A percentile compares a stretch with the other conserved stretches of the same genome.
Conservation (phyloP, 1,140 invertebrate genomes). For the Coptotermes formosanus region DNA sequence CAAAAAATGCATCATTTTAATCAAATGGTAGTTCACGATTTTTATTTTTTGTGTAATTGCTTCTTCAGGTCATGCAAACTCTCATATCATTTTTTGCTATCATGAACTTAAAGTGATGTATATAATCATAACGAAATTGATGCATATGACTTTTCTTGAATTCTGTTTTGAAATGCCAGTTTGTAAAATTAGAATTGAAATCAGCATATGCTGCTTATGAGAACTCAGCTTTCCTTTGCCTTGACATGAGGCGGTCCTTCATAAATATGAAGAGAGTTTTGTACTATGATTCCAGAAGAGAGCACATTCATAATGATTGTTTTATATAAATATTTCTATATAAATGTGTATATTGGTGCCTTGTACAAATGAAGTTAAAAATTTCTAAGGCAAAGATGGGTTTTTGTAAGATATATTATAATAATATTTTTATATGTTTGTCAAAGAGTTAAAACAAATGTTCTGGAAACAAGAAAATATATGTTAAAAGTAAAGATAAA, state of each 20-base stretch:
- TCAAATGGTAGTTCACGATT: background rate
- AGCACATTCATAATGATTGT: constrained; percentile 28
- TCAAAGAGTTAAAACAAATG: constrained; percentile 32
- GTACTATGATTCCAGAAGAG: constrained; percentile 14
- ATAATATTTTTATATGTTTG: constrained; percentile 35
- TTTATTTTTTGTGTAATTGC: no score
- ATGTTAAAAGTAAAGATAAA: constrained; percentile 27
- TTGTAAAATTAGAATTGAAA: no score
- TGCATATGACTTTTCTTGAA: background rate
- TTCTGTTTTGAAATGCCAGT: background rate
- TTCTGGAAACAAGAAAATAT: constrained; percentile 25
- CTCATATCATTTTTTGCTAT: no score
- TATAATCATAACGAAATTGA: no score
- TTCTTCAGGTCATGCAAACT: no score
- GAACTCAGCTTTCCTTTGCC: background rate
- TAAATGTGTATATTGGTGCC: constrained; percentile 34
- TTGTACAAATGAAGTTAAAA: constrained; percentile 35
- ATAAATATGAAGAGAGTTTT: constrained; percentile 4
- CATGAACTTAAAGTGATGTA: no score
- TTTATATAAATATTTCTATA: constrained; percentile 33
- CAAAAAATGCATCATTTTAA: background rate
- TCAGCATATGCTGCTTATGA: no score
- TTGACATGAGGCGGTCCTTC: constrained; percentile 1
- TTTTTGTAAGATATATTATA: constrained; percentile 33
- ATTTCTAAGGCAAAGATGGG: constrained; percentile 34